phyloP scores from a whole-genome alignment of 2,113 vertebrate species.

The Egretta garzetta region DNA sequence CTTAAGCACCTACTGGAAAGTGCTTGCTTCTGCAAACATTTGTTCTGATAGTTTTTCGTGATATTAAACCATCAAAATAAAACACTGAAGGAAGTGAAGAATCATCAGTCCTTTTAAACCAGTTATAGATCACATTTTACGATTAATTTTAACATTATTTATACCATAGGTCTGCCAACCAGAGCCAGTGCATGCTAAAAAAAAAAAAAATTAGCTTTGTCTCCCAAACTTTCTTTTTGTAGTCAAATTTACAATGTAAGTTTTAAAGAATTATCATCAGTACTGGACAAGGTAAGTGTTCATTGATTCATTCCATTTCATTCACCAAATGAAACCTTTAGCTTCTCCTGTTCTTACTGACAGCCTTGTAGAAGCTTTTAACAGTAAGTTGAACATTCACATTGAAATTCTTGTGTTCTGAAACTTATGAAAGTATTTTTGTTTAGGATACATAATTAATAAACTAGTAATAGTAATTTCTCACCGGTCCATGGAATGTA shows the following conservation, averaged over 20 bases:
- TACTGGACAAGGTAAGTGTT: not conserved
- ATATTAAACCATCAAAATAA: not conserved
- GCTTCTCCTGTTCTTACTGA: not conserved
- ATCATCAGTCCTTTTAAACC: not conserved
- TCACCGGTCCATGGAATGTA: constrained; percentile 96
- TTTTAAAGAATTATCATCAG: not conserved
- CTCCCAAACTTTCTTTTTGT: not conserved
- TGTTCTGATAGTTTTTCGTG: not conserved
- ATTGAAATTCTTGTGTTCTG: not conserved
- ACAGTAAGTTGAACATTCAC: not conserved
- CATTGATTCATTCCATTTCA: not conserved
- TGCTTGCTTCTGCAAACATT: not conserved
- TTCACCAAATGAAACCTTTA: not conserved
- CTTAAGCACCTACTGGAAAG: not conserved
- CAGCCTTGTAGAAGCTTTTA: not conserved
- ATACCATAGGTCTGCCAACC: not conserved
- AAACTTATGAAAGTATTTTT: not conserved
- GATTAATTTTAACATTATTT: not conserved
- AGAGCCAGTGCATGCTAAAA: not conserved
- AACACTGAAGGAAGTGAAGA: not conserved
- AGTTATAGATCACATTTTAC: not conserved
- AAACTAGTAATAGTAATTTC: not conserved
- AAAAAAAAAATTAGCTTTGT: not conserved
- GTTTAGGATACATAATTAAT: not conserved
- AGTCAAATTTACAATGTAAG: not conserved